A percentile compares a stretch with the other conserved stretches of the same genome.
Conservation (phyloP, 2,113 vertebrate genomes). For the Ceyx melanurus region DNA sequence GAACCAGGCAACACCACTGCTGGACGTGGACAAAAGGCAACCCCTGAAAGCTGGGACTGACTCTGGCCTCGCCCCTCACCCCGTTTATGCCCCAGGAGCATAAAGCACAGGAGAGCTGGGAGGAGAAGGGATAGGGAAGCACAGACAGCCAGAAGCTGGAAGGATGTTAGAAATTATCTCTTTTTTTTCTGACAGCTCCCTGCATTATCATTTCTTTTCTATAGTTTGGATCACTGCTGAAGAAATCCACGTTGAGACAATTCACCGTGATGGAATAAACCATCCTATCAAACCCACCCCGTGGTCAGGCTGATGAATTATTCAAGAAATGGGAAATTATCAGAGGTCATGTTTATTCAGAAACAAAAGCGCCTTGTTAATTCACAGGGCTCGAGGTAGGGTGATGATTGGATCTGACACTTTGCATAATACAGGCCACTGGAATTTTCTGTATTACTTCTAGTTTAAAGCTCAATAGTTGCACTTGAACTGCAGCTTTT, state of each 20-base stretch:
- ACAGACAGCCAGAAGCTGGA: neutral
- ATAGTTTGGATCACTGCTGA: neutral
- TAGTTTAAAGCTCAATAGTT: conserved; percentile 43
- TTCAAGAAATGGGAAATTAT: conserved; percentile 23
- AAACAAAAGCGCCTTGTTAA: conserved; percentile 46
- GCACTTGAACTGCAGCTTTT: conserved; percentile 26
- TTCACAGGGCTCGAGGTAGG: neutral
- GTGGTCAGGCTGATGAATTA: neutral
- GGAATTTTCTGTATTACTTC: conserved; percentile 8
- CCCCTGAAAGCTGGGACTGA: neutral
- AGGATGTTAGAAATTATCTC: neutral
- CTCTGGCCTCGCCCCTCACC: neutral
- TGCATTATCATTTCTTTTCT: conserved; percentile 6
- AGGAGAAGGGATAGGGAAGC: neutral
- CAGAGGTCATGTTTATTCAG: conserved; percentile 13
- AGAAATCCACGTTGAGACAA: neutral
- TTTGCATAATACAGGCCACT: neutral
- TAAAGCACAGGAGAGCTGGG: neutral
- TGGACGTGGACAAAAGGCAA: neutral
- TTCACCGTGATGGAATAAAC: neutral
- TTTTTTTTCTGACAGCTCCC: neutral
- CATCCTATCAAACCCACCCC: neutral
- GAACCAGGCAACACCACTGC: neutral
- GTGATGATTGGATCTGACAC: conserved; percentile 31
- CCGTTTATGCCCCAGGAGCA: rapidly evolving